These are phyloP conservation scores for Syngnathoides biaculeatus DNA, from an alignment of 2,113 vertebrate species.

Conservation along the genomic window DNA sequence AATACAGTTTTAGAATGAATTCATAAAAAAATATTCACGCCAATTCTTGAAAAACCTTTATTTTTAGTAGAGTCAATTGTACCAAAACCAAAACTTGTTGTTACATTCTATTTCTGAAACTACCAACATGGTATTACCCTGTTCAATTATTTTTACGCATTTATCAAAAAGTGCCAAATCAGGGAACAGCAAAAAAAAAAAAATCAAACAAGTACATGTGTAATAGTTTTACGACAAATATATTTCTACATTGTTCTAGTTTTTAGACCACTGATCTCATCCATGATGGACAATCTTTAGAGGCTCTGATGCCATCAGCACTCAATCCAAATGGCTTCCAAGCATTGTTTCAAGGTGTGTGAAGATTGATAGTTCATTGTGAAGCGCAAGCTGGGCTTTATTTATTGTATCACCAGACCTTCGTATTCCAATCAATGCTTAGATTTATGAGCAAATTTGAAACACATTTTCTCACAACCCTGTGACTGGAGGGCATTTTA, in stretches of 20 bases:
- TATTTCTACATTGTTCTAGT: neutral
- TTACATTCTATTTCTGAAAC: too few species aligned
- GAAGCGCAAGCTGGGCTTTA: conserved; percentile 28
- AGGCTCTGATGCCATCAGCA: conserved; percentile 8
- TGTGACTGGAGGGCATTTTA: conserved; percentile 55
- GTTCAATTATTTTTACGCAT: too few species aligned
- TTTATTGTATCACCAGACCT: conserved; percentile 47
- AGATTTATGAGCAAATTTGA: conserved; percentile 54
- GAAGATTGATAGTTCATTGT: conserved; percentile 22
- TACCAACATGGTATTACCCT: too few species aligned
- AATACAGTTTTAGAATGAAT: too few species aligned
- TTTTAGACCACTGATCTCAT: neutral
- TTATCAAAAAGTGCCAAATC: too few species aligned
- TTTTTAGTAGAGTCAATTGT: too few species aligned
- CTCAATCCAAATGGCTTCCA: conserved; percentile 25
- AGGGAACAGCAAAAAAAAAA: too few species aligned
- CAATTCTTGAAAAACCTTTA: too few species aligned
- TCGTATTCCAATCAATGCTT: conserved; percentile 59
- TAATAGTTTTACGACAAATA: neutral
- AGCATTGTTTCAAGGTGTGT: conserved; percentile 24
- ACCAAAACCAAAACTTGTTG: too few species aligned
- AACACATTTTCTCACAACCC: conserved; percentile 51
- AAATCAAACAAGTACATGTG: too few species aligned
- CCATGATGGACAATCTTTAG: neutral
- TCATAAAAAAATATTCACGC: too few species aligned